Conservation (phyloP, 2,113 vertebrate genomes). For the Gila orcuttii region DNA sequence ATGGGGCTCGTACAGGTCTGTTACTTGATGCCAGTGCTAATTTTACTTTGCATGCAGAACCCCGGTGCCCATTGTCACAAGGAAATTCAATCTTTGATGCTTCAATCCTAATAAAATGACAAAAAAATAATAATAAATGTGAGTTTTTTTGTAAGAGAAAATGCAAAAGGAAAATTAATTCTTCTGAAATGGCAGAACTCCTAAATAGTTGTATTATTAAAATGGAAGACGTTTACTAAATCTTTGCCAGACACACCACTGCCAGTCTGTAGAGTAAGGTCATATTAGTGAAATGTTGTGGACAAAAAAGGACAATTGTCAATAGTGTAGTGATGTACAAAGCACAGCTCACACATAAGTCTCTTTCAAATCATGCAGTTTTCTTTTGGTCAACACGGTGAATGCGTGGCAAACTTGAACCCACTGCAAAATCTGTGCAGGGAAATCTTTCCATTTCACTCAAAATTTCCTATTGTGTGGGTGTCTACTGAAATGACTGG, state of each 20-base stretch:
- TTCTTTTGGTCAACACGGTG: neutral
- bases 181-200: neutral
- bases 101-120: neutral
- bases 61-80: constrained; percentile 9
- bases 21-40: constrained; percentile 61
- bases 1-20: constrained; percentile 67
- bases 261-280: neutral
- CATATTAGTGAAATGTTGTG: neutral
- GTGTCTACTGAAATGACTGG: neutral
- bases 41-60: constrained; percentile 49
- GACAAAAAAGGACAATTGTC: neutral
- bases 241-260: too few species aligned
- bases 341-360: neutral
- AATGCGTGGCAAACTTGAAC: neutral
- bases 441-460: neutral
- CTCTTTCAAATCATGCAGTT: neutral
- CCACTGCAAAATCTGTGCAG: too few species aligned
- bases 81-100: neutral
- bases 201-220: neutral
- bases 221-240: neutral
- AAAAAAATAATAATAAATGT: neutral
- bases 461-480: neutral
- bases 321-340: neutral
- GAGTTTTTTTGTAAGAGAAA: neutral
- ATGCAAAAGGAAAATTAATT: neutral